These are phyloP conservation scores for Crenichthys baileyi DNA, from an alignment of 2,797 vertebrate species.

Conservation along the genomic window DNA sequence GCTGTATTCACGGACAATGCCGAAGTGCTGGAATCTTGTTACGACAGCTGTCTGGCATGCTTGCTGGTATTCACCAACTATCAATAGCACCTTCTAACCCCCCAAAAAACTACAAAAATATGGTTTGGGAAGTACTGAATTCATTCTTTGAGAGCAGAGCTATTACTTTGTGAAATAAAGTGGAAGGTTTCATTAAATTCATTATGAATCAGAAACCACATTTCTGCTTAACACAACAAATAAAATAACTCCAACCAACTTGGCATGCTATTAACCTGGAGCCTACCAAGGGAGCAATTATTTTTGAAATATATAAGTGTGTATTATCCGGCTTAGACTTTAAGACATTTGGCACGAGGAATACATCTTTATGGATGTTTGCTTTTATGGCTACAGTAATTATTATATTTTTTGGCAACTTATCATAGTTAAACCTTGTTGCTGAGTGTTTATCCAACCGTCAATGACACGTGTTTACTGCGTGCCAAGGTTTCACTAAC, in stretches of 20 bases:
- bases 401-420: conserved; percentile 39
- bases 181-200: background rate
- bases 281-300: background rate
- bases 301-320: background rate
- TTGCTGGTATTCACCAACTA: conserved; percentile 23
- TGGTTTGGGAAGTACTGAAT: background rate
- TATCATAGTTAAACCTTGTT: conserved; percentile 10
- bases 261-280: background rate
- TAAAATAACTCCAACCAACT: background rate
- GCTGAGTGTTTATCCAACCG: conserved; percentile 26
- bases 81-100: conserved; percentile 7
- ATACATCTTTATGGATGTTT: conserved; percentile 5
- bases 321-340: background rate
- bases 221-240: background rate
- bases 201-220: background rate
- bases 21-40: conserved; percentile 48
- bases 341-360: conserved; percentile 24
- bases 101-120: background rate
- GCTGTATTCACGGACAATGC: conserved; percentile 30
- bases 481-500: conserved; percentile 48
- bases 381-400: conserved; percentile 34
- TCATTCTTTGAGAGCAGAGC: background rate
- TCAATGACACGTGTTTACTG: conserved; percentile 10
- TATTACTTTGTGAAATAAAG: background rate
- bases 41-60: conserved; percentile 58